A percentile compares a stretch with the other conserved stretches of the same genome.
Conservation (phyloP, 2,113 vertebrate genomes). For the Chaenogobius annularis region DNA sequence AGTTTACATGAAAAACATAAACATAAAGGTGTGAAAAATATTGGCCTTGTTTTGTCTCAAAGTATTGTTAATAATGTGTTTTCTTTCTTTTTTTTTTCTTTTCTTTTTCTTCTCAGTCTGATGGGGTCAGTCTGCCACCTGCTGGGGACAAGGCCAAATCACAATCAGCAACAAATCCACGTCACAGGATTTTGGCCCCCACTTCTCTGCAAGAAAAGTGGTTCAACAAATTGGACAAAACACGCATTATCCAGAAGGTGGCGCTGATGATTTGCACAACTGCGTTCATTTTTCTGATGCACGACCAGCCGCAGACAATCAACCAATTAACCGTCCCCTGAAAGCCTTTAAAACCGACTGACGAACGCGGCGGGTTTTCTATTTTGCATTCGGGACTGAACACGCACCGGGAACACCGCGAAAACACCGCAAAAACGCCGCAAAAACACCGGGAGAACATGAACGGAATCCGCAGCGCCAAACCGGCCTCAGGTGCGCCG, state of each 20-base stretch:
- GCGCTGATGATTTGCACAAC: slow-evolving; percentile 4
- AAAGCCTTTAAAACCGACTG: slow-evolving; percentile 34
- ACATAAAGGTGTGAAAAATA: no score
- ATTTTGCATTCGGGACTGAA: no score
- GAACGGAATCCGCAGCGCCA: background rate
- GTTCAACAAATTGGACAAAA: background rate
- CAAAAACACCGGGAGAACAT: slow-evolving; percentile 29
- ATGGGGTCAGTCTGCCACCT: slow-evolving; percentile 1
- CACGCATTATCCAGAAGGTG: background rate
- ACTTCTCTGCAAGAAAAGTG: no score
- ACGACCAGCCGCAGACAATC: slow-evolving; percentile 22
- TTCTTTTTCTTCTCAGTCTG: background rate
- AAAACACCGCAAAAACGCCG: no score
- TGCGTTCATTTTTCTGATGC: slow-evolving; percentile 15
- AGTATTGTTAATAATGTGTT: no score
- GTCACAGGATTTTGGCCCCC: no score
- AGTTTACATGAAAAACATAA: no score
- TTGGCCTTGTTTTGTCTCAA: no score
- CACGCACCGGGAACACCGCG: no score
- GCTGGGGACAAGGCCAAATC: background rate
- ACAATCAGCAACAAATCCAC: background rate
- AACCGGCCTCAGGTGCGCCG: background rate
- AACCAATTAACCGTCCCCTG: slow-evolving; percentile 3
- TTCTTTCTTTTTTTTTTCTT: no score
- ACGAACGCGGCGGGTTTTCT: background rate